Evolutionary conservation across 2,888 invertebrate genomes (phyloP).

Genomic region (Parapristionchus giblindavisi): DNA sequence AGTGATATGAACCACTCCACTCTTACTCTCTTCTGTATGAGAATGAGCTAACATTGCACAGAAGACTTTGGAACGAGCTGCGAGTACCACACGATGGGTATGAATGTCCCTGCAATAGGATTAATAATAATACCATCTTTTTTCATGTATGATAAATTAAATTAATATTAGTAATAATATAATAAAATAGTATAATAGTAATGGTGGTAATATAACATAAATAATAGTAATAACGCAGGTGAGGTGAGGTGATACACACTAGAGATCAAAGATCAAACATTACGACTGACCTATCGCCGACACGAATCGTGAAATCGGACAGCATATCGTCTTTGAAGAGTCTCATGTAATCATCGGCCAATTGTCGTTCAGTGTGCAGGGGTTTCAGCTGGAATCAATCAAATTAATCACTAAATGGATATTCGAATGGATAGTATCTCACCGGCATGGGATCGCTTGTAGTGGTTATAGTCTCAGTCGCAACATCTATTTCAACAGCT

Average conservation of each 20-base stretch:
- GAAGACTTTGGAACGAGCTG: slow-evolving; percentile 68
- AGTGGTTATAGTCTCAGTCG: slow-evolving; percentile 70
- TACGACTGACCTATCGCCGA: slow-evolving; percentile 31
- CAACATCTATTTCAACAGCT: slow-evolving; percentile 69
- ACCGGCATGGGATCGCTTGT: slow-evolving; percentile 55
- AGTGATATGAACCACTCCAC: slow-evolving; percentile 60
- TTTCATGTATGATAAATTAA: background rate
- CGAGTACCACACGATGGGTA: slow-evolving; percentile 67
- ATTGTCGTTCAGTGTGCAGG: slow-evolving; percentile 46
- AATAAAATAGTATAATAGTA: no score
- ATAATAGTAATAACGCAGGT: no score
- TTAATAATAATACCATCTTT: background rate
- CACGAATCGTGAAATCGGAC: slow-evolving; percentile 66
- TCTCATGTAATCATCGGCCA: slow-evolving; percentile 65
- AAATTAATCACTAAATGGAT: background rate
- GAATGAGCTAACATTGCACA: slow-evolving; percentile 67
- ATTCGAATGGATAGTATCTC: slow-evolving; percentile 4
- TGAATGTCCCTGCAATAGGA: slow-evolving; percentile 53
- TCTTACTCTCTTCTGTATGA: slow-evolving; percentile 66
- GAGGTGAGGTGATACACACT: background rate
- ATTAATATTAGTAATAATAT: no score
- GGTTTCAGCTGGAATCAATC: slow-evolving; percentile 16
- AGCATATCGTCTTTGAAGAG: slow-evolving; percentile 62
- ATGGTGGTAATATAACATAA: no score
- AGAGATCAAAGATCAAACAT: background rate